Percentiles rank a stretch among this genome's conserved stretches.
Conservation (phyloP, 2,888 invertebrate species). For the Galerucella nymphaeae region DNA sequence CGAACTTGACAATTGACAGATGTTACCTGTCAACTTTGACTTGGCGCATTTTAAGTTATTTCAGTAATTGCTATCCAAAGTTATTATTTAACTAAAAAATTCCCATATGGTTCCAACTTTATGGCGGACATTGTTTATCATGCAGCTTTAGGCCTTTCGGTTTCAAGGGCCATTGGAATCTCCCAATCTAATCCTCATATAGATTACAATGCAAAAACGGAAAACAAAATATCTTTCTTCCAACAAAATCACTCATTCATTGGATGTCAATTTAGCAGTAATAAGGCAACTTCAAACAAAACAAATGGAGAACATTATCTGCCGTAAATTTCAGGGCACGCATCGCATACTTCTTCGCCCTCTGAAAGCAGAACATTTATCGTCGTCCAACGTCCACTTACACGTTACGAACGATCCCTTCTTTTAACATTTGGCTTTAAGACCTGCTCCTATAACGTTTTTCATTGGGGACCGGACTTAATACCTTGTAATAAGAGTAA, state of each 20-base stretch:
- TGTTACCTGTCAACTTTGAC: too few relatives aligned
- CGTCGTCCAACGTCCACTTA: conserved; percentile 25
- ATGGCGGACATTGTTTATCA: too few relatives aligned
- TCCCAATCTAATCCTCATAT: too few relatives aligned
- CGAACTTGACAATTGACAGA: too few relatives aligned
- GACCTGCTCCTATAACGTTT: conserved; percentile 22
- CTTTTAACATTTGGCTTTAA: conserved; percentile 25
- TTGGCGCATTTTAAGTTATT: too few relatives aligned
- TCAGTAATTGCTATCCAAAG: too few relatives aligned
- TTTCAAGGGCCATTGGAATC: too few relatives aligned
- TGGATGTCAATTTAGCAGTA: not conserved
- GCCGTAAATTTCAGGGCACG: conserved; percentile 19
- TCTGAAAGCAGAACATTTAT: conserved; percentile 23
- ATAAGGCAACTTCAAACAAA: not conserved
- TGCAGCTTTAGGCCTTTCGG: too few relatives aligned
- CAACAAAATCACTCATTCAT: not conserved
- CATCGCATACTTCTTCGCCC: conserved; percentile 13
- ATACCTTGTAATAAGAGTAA: not conserved
- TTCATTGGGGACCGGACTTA: conserved; percentile 16
- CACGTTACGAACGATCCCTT: conserved; percentile 11
- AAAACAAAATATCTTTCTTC: too few relatives aligned
- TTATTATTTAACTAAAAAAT: too few relatives aligned
- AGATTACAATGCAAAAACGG: too few relatives aligned
- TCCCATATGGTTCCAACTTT: too few relatives aligned
- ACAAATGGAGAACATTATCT: not conserved